A percentile compares a stretch with the other conserved stretches of the same genome.
phyloP scores from a whole-genome alignment of 1,140 invertebrate genomes.

The Bombus soroeensis region DNA sequence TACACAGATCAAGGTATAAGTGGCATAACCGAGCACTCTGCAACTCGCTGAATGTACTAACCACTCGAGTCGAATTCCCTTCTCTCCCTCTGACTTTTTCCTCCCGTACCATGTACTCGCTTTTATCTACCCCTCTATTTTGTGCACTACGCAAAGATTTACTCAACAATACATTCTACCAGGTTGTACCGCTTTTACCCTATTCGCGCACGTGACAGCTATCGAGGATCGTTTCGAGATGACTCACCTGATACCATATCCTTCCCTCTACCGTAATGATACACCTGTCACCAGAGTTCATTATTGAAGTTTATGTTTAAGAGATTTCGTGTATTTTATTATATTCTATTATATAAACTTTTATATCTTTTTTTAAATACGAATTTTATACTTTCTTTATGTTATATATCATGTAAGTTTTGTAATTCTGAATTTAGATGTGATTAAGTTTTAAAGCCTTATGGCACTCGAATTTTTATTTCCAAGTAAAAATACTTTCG shows the following conservation, averaged over 20 bases:
- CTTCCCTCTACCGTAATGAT: too few relatives aligned
- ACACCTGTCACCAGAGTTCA: not conserved
- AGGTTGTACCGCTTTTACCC: slow-evolving; percentile 60
- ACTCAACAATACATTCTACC: slow-evolving; percentile 70
- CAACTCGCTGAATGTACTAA: slow-evolving; percentile 50
- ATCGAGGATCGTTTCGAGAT: slow-evolving; percentile 21
- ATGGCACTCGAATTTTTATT: too few relatives aligned
- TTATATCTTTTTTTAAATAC: too few relatives aligned
- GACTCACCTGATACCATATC: not conserved
- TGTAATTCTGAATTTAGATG: too few relatives aligned
- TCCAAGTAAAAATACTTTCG: too few relatives aligned
- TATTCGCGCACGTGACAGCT: slow-evolving; percentile 37
- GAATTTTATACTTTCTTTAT: too few relatives aligned
- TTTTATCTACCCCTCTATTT: slow-evolving; percentile 36
- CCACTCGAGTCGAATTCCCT: slow-evolving; percentile 56
- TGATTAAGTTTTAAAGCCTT: too few relatives aligned
- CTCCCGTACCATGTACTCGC: not conserved
- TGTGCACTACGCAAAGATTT: slow-evolving; percentile 73
- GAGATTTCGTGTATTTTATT: not conserved
- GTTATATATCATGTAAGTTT: too few relatives aligned
- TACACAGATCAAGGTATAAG: slow-evolving; percentile 42
- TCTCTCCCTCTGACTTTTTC: slow-evolving; percentile 49
- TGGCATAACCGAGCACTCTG: slow-evolving; percentile 57
- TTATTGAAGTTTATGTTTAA: not conserved
- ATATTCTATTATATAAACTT: too few relatives aligned